A percentile compares a stretch with the other conserved stretches of the same genome.
These are phyloP conservation scores for Euplagia quadripunctaria DNA, from an alignment of 2,888 invertebrate genomes.

Conservation along the genomic window DNA sequence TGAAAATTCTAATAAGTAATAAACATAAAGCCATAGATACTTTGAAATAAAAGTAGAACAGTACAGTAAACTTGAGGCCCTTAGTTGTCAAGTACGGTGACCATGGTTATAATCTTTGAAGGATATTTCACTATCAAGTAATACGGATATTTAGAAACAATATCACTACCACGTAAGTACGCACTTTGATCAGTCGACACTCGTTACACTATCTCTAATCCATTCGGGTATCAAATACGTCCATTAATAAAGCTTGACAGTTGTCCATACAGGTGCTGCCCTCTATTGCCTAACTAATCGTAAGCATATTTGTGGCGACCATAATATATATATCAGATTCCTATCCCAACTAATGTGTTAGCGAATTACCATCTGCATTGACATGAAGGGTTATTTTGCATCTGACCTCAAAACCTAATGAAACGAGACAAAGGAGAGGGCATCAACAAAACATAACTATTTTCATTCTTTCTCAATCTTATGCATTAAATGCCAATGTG, in stretches of 20 bases:
- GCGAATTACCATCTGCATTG: not conserved
- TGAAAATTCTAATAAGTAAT: too few relatives aligned
- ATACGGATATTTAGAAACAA: slow-evolving; percentile 14
- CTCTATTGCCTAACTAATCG: not conserved
- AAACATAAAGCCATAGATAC: too few relatives aligned
- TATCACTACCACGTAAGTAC: not conserved
- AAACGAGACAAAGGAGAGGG: too few relatives aligned
- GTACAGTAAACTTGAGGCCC: too few relatives aligned
- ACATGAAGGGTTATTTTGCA: not conserved
- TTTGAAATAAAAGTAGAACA: too few relatives aligned
- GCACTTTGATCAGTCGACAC: slow-evolving; percentile 19
- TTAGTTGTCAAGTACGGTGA: not conserved
- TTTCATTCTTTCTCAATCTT: too few relatives aligned
- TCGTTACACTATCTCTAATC: slow-evolving; percentile 2
- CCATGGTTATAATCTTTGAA: slow-evolving; percentile 22
- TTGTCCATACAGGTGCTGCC: not conserved
- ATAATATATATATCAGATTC: not conserved
- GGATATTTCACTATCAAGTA: slow-evolving; percentile 3
- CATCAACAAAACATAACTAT: too few relatives aligned
- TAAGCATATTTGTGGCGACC: not conserved
- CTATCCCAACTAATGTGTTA: not conserved
- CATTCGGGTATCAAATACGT: not conserved
- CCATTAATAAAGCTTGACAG: not conserved
- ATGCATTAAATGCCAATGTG: too few relatives aligned
- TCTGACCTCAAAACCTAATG: too few relatives aligned